phyloP scores from a whole-genome alignment of 2,888 invertebrate species.

The Troides oblongomaculatus region DNA sequence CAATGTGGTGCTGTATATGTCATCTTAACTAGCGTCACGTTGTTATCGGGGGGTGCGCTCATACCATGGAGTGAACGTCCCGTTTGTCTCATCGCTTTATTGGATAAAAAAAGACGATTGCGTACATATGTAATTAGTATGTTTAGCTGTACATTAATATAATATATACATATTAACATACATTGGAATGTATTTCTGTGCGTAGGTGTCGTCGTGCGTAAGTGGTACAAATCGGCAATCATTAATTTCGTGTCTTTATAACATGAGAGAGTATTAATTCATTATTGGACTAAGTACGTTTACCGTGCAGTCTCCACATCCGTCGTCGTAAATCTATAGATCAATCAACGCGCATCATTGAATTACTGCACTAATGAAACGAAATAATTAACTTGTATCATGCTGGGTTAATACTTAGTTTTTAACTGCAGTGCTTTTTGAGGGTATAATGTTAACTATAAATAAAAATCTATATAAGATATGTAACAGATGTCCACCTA shows the following conservation, averaged over 20 bases:
- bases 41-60: too few species aligned
- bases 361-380: conserved; percentile 13
- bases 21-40: too few species aligned
- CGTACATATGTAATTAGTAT: too few species aligned
- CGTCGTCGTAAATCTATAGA: conserved; percentile 1
- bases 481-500: too few species aligned
- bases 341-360: conserved; percentile 4
- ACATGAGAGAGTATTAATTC: not conserved
- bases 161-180: too few species aligned
- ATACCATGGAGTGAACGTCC: too few species aligned
- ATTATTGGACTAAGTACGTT: conserved; percentile 10
- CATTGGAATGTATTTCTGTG: conserved; percentile 1
- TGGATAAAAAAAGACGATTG: too few species aligned
- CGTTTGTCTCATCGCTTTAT: too few species aligned
- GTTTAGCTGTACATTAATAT: too few species aligned
- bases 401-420: not conserved
- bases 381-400: conserved; percentile 1
- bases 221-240: conserved; percentile 12
- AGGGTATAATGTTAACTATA: not conserved
- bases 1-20: too few species aligned
- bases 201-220: conserved; percentile 16
- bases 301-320: not conserved
- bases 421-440: not conserved
- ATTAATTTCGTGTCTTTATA: conserved; percentile 13
- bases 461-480: too few species aligned